A percentile compares a stretch with the other conserved stretches of the same genome.
phyloP scores from a whole-genome alignment of 2,113 vertebrate species.

The Takifugu bimaculatus region DNA sequence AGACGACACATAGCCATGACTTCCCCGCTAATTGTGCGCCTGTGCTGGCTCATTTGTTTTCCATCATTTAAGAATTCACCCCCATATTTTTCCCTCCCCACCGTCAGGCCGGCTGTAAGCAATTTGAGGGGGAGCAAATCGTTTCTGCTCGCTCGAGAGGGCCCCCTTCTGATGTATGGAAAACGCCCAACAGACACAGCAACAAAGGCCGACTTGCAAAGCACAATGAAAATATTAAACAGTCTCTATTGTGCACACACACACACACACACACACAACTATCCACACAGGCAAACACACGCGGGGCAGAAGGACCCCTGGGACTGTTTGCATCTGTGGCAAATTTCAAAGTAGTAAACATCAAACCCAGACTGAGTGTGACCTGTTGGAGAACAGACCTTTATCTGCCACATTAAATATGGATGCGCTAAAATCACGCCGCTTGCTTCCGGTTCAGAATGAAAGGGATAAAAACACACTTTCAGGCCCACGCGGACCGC shows the following conservation, averaged over 20 bases:
- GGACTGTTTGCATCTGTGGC: slow-evolving; percentile 76
- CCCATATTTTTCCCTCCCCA: slow-evolving; percentile 68
- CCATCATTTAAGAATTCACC: slow-evolving; percentile 82
- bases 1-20: slow-evolving; percentile 82
- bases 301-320: slow-evolving; percentile 34
- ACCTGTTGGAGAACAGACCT: slow-evolving; percentile 73
- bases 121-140: slow-evolving; percentile 71
- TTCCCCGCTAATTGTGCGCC: slow-evolving; percentile 82
- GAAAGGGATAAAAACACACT: slow-evolving; percentile 19
- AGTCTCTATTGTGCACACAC: slow-evolving; percentile 46
- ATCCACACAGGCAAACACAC: slow-evolving; percentile 12
- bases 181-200: slow-evolving; percentile 36
- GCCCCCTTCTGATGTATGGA: slow-evolving; percentile 54
- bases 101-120: slow-evolving; percentile 75
- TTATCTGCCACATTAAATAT: slow-evolving; percentile 85
- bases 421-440: slow-evolving; percentile 83
- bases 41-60: slow-evolving; percentile 84
- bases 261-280: slow-evolving; percentile 5
- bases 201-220: slow-evolving; percentile 44
- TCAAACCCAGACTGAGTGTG: slow-evolving; percentile 75
- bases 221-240: slow-evolving; percentile 48
- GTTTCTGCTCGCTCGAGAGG: slow-evolving; percentile 68
- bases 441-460: slow-evolving; percentile 72
- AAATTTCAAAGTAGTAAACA: slow-evolving; percentile 75
- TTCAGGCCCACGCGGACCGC: slow-evolving; percentile 45